Conservation (phyloP, 2,797 vertebrate species). For the Poecilia wingei region DNA sequence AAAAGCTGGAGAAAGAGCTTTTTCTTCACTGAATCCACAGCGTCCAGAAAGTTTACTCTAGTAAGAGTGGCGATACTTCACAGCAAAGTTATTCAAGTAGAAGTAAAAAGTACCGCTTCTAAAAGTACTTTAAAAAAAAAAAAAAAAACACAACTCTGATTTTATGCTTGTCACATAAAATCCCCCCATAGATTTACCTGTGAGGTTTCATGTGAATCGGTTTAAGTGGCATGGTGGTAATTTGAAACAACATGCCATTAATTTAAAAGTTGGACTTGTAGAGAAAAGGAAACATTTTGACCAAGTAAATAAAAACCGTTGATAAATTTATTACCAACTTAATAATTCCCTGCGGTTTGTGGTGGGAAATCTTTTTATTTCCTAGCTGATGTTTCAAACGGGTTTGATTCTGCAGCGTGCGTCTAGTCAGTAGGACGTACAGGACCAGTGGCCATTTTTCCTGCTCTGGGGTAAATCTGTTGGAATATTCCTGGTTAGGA, state of each 20-base stretch:
- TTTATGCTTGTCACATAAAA: neutral
- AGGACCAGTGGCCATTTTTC: conserved; percentile 54
- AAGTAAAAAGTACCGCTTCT: no score
- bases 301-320: neutral
- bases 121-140: no score
- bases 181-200: neutral
- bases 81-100: no score
- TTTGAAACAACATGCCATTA: neutral
- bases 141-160: no score
- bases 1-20: no score
- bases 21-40: no score
- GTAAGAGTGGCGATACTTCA: no score
- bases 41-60: no score
- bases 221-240: neutral
- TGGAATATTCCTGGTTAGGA: conserved; percentile 55
- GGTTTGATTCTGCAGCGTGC: conserved; percentile 17
- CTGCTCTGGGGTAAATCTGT: conserved; percentile 42
- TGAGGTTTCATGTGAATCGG: neutral
- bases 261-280: neutral
- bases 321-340: neutral
- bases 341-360: neutral
- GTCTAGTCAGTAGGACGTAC: conserved; percentile 31
- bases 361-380: neutral
- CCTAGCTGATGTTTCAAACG: conserved; percentile 17
- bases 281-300: neutral